Evolutionary conservation across 35 echinoderm and acorn worm genomes (phyloP), one percentile per base, ranked within the genome.

Genomic region (Apostichopus japonicus): DNA sequence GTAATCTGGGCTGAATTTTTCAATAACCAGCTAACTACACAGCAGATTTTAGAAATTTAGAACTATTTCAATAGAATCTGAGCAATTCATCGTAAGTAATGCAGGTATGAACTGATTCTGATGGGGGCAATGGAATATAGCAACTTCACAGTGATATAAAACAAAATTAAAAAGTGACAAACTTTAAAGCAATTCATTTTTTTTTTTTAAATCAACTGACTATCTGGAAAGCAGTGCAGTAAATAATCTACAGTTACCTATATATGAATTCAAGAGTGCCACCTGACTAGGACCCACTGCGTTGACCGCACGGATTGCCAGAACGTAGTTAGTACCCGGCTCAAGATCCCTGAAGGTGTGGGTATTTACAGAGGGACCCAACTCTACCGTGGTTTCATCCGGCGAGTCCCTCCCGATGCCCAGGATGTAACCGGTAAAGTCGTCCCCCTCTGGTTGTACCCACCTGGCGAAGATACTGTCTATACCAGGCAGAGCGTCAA

Each of bases 381-480:
- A 24, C 13, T 86, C 19, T 86, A 86, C 22, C 58, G 16, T 15
- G 10, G 6, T 5, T 57, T 86, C 83, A 25, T 87, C 63, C 0
- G 86, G 56, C 11, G 9, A n/a, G 24, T 27, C 58, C 63, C 11
- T 17, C 7, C 53, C 56, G 5, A 87, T 87, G 0, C 19, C 86
- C 63, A 87, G 11, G n/a, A 87, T 23, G 24, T 87, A 87, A 23
- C 86, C 86, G 10, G 55, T 57, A 57, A 65, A 5, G 10, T 8
- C 10, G 10, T 51, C 86, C 10, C 10, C 54, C 15, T 83, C 79
- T 44, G 63, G 86, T 7, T 62, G 61, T 24, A 2, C 19, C 86
- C 86, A 87, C 56, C 86, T 62, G 8, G 56, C 56, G 63, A 58
- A 87, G 16, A 87, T 87, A 15, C 86, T 87, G 19, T 71, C 22